A percentile compares a stretch with the other conserved stretches of the same genome.
Conservation (phyloP, 2,797 vertebrate genomes). For the Halcyon chelicuti region DNA sequence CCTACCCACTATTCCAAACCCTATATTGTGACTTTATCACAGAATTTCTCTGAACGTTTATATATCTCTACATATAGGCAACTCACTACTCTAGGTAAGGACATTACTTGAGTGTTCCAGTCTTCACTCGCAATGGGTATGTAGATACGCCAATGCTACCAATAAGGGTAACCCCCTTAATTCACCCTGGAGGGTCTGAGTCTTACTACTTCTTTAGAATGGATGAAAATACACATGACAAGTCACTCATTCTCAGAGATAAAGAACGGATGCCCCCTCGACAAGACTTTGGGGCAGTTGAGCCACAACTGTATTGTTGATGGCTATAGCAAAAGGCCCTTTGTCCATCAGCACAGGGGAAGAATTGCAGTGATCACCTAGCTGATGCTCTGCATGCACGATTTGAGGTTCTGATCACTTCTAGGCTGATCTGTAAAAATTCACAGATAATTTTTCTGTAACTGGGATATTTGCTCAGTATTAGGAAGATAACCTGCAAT, state of each 20-base stretch:
- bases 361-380: background rate
- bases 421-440: background rate
- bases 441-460: background rate
- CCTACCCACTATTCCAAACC: background rate
- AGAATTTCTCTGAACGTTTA: background rate
- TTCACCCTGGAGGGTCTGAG: background rate
- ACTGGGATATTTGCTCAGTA: background rate
- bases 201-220: background rate
- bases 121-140: fast-evolving
- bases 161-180: background rate
- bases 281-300: background rate
- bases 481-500: background rate
- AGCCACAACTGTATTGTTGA: too few species aligned
- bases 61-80: background rate
- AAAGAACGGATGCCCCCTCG: fast-evolving
- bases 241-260: background rate
- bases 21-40: background rate
- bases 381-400: background rate
- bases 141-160: background rate
- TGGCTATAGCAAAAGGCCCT: too few species aligned
- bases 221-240: background rate
- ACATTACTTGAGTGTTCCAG: background rate
- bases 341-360: background rate
- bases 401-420: background rate
- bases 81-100: background rate